Base-by-base conservation (phyloP, 2,113 vertebrate species). In the Corythaeola cristata region DNA sequence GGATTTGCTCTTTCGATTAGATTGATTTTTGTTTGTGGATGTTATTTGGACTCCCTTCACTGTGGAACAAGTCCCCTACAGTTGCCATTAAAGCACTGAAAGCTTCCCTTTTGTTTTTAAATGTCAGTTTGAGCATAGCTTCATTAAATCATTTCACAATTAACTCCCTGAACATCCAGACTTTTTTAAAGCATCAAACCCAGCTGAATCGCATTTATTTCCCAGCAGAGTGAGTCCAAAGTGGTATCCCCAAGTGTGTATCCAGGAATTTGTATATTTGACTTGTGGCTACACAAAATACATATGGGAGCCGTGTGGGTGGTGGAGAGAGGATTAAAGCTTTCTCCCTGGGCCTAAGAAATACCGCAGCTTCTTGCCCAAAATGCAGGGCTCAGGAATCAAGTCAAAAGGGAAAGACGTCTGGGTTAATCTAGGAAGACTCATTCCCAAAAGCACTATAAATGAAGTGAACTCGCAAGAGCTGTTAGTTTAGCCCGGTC, bases 1-100 rank as follows among this genome's bases (percentile, higher is more conserved):
- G 93, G 94, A 97, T 96, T 96, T 97, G 91, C 94, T 97, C 91
- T 92, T 97, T 97, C 81, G 96, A 96, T 97, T 96, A 95, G 94
- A 97, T 97, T 97, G 97, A 97, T 97, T 96, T 96, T 96, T 96
- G 95, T 97, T 97, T 96, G 96, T 97, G 95, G 96, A 97, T 97
- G 95, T 97, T 95, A 97, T 97, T 94, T 97, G 97, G 96, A 93
- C 77, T 96, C 95, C 87, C 96, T 94, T 97, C 94, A 76, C 91
- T 77, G 87, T 95, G 91, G 96, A 97, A 96, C 92, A 93, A 97
- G 96, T 96, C 97, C 95, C 97, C 96, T 95, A 96, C 96, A 96
- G 96, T 96, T 96, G 94, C 96, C 95, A 96, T 97, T 97, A 97
- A 95, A 94, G 95, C 91, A 96, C 77, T 97, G 97, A 96, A 97